Evolutionary conservation across 2,888 invertebrate species (phyloP), one percentile per base, ranked within the genome.

Genomic region (Volucella zonaria): DNA sequence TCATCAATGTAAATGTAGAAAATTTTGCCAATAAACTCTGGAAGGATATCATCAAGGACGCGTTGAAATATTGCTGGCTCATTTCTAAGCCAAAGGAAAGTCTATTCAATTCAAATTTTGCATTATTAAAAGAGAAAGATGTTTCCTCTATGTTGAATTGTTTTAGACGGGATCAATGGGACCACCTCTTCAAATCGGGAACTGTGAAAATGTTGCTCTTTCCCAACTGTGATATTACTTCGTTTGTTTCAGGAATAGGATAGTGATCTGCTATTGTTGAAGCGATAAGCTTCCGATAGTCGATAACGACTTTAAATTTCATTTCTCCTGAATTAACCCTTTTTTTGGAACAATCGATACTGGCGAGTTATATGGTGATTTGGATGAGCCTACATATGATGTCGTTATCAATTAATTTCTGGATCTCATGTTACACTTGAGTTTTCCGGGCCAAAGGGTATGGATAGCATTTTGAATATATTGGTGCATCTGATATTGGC

Each of bases 21-120:
- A 15, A 12, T 42, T 51, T 42, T 73, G 11, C 81, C 76, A 15
- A 71, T 68, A 52, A 81, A 51, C 10, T 80, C 59, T 38, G 78
- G 38, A 9, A 80, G 45, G 9, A 82, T 86, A 43, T 80, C 82
- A 14, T 87, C 75, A 9, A 87, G 14, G 4, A 81, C 70, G 1
- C 83, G 47, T 64, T 87, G 87, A 18, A 87, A 87, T 8, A 83
- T 85, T 12, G 79, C 75, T 0, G 83, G 79, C 0, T 76, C 68
- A 38, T 82, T 80, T 42, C 71, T 82, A 10, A 80, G 49, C 6
- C 73, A 73, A 52, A 18, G 18, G 18, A 1, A 18, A 18, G 1
- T 10, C 83, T 38, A 0, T 75, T 70, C 42, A 79, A 79, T 31
- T 83, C 71, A 38, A 59, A 86, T 82, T 82, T 78, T 3, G 66